These are phyloP conservation scores for Collichthys lucidus DNA, from an alignment of 2,113 vertebrate species.

Conservation along the genomic window DNA sequence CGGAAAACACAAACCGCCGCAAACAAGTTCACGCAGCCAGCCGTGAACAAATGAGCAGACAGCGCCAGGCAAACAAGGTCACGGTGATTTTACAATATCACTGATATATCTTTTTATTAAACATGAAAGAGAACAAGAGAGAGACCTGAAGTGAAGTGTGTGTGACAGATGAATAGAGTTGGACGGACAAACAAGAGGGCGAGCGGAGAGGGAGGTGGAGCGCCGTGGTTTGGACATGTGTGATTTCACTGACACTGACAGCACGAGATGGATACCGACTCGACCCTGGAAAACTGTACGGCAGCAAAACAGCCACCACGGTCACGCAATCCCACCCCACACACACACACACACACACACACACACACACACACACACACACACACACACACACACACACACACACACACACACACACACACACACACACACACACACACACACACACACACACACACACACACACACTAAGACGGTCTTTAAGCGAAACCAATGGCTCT, in stretches of 20 bases:
- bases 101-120: conserved; percentile 30
- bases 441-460: conserved; percentile 3
- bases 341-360: too few relatives aligned
- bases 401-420: too few relatives aligned
- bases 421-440: not conserved
- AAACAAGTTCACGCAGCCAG: conserved; percentile 36
- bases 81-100: conserved; percentile 14
- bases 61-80: not conserved
- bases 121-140: not conserved
- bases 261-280: conserved; percentile 20
- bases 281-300: conserved; percentile 24
- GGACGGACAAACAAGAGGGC: conserved; percentile 21
- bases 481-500: conserved; percentile 5
- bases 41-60: conserved; percentile 14
- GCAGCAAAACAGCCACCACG: conserved; percentile 29
- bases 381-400: too few relatives aligned
- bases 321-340: conserved; percentile 46
- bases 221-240: conserved; percentile 23
- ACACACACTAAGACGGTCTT: not conserved
- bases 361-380: too few relatives aligned
- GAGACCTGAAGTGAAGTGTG: not conserved
- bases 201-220: conserved; percentile 6
- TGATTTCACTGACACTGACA: conserved; percentile 46
- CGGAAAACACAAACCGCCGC: conserved; percentile 14
- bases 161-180: conserved; percentile 39